These are phyloP conservation scores for Hyalella azteca DNA, from an alignment of 2,888 invertebrate genomes.

Conservation along the genomic window DNA sequence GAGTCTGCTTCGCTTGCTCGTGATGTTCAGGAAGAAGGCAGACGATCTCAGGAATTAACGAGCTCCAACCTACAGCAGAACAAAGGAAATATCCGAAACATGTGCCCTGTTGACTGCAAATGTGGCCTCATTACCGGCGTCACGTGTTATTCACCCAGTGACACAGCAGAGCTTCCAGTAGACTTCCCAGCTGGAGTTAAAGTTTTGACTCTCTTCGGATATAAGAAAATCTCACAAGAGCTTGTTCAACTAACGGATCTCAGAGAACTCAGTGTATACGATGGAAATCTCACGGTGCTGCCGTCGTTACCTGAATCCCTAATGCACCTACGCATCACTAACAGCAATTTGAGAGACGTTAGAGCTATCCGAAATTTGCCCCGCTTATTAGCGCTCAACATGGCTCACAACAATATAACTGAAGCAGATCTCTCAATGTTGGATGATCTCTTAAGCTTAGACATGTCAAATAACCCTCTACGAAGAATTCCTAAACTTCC, in stretches of 20 bases:
- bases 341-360: constrained; percentile 37
- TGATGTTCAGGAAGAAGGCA: neutral
- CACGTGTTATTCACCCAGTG: constrained; percentile 30
- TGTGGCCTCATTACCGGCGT: constrained; percentile 29
- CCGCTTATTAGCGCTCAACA: neutral
- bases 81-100: neutral
- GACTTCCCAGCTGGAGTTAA: neutral
- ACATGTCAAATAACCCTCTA: constrained; percentile 40
- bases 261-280: constrained; percentile 43
- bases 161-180: neutral
- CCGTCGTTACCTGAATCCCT: constrained; percentile 41
- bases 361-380: neutral
- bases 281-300: constrained; percentile 40
- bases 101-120: neutral
- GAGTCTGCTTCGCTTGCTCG: neutral
- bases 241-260: constrained; percentile 45
- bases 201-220: constrained; percentile 10
- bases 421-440: neutral
- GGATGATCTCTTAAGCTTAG: constrained; percentile 37
- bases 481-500: constrained; percentile 13
- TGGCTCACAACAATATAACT: constrained; percentile 24
- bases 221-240: neutral
- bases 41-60: neutral
- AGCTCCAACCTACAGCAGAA: neutral
- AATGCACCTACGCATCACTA: constrained; percentile 40